Evolutionary conservation across 2,797 vertebrate species (phyloP).

Genomic region (Cygnus olor): DNA sequence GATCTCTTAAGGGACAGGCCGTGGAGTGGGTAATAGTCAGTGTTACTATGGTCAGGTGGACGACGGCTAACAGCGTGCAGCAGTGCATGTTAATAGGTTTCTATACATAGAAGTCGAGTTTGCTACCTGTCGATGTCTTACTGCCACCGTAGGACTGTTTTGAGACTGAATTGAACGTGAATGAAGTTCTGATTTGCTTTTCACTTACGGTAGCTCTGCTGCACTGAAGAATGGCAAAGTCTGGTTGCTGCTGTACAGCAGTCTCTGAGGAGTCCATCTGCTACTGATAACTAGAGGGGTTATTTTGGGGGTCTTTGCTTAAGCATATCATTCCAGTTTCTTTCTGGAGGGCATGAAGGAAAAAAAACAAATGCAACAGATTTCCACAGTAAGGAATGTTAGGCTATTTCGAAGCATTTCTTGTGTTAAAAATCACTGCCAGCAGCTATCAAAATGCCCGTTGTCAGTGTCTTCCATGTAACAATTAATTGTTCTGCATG

Average conservation of each 20-base stretch:
- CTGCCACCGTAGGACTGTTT: neutral
- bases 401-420: neutral
- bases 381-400: neutral
- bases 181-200: neutral
- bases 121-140: neutral
- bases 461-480: neutral
- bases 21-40: neutral
- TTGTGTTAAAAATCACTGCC: neutral
- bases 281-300: neutral
- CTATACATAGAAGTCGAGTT: neutral
- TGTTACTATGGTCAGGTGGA: neutral
- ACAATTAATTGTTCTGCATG: neutral
- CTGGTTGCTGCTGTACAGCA: neutral
- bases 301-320: neutral
- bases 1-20: neutral
- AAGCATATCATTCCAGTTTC: neutral
- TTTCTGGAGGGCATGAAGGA: neutral
- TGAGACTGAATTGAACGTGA: neutral
- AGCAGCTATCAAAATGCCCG: neutral
- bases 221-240: neutral
- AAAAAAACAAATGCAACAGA: neutral
- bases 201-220: neutral
- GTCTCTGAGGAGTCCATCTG: neutral
- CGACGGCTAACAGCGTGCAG: neutral
- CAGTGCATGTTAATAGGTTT: neutral